phyloP scores from a whole-genome alignment of 1,140 invertebrate genomes.

The Marisa cornuarietis region DNA sequence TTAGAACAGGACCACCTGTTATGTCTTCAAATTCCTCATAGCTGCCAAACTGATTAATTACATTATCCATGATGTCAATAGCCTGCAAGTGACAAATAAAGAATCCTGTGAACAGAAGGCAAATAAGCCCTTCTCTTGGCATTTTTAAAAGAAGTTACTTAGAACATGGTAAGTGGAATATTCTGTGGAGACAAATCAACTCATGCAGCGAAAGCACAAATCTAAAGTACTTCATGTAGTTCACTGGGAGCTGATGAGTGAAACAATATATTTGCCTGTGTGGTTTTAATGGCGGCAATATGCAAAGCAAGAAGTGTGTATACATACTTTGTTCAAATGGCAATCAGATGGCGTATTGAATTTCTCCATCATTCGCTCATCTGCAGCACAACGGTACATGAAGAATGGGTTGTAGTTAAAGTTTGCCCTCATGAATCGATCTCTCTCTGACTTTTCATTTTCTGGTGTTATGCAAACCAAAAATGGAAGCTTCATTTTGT shows the following conservation, averaged over 20 bases:
- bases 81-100: constrained; percentile 42
- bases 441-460: constrained; percentile 49
- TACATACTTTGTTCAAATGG: constrained; percentile 45
- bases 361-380: constrained; percentile 38
- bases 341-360: constrained; percentile 46
- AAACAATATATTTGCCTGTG: neutral
- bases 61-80: constrained; percentile 54
- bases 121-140: neutral
- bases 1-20: constrained; percentile 51
- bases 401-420: constrained; percentile 54
- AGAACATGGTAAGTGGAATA: neutral
- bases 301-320: neutral
- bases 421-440: constrained; percentile 47
- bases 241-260: neutral
- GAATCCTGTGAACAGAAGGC: neutral
- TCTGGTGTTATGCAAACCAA: constrained; percentile 51
- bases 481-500: constrained; percentile 44
- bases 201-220: neutral
- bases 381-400: constrained; percentile 42
- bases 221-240: neutral
- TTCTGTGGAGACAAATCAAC: neutral
- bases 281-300: no score
- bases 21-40: constrained; percentile 61
- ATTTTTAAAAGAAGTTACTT: neutral
- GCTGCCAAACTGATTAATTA: constrained; percentile 50